Percentiles rank a stretch among this genome's conserved stretches.
These are phyloP conservation scores for Remorina albescens DNA, from an alignment of 2,797 vertebrate species.

Conservation along the genomic window DNA sequence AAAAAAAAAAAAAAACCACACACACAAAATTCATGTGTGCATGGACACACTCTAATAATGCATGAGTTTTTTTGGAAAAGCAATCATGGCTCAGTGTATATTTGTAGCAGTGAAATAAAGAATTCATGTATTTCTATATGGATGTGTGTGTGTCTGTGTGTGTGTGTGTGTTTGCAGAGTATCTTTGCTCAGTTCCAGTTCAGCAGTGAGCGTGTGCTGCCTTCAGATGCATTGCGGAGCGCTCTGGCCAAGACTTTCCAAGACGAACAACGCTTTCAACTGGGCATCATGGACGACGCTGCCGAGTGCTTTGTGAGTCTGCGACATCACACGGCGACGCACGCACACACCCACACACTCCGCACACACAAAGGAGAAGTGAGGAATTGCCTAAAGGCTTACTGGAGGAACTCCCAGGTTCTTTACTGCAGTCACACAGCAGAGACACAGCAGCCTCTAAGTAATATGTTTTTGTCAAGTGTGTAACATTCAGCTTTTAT, in stretches of 20 bases:
- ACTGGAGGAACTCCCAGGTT: conserved; percentile 14
- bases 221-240: conserved; percentile 94
- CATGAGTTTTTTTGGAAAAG: conserved; percentile 20
- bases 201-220: conserved; percentile 96
- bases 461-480: conserved; percentile 9
- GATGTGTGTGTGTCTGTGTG: conserved; percentile 44
- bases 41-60: conserved; percentile 7
- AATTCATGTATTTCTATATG: conserved; percentile 40
- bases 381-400: conserved; percentile 20
- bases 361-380: conserved; percentile 3
- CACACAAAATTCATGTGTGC: neutral
- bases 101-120: conserved; percentile 30
- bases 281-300: conserved; percentile 98
- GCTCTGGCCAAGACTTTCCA: conserved; percentile 98
- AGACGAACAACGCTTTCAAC: conserved; percentile 97
- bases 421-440: conserved; percentile 37
- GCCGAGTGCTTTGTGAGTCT: conserved; percentile 96
- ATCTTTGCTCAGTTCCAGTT: conserved; percentile 99
- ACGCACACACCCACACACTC: conserved; percentile 21
- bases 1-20: conserved; percentile 7
- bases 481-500: neutral
- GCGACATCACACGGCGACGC: neutral
- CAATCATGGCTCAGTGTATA: conserved; percentile 8
- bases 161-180: conserved; percentile 82
- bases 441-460: conserved; percentile 8